Base-by-base conservation (phyloP, 2,113 vertebrate species). In the Oostethus manadensis region DNA sequence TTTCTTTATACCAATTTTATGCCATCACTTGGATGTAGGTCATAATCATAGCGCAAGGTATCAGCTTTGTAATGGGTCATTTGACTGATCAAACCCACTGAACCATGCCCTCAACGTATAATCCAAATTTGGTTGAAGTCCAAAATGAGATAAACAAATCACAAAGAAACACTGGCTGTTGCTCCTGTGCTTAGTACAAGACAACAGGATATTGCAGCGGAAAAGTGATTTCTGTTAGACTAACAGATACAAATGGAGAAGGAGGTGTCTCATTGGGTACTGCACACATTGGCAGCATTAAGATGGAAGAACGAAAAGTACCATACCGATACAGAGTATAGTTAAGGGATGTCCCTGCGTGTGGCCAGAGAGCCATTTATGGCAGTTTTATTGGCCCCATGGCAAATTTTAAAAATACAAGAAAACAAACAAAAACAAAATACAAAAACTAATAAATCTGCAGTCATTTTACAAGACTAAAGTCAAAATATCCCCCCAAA, bases 21-120 rank as follows among this genome's bases (percentile, higher is more conserved):
- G 55, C 71, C 78, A 80, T 77, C 80, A 79, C 72, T 55, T 56
- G 35, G 50, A 69, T 44, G 63, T 78, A 66, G 81, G 79, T 78
- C 79, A 76, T 48, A 47, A 71, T 72, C 57, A 46, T 15, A 44
- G 48, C 29, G 2, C 26, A 61, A 53, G 45, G 64, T 61, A 21
- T 69, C 54, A 21, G 38, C 44, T 50, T 58, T 17, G 73, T 74
- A 79, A 78, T 70, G 45, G 66, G 44, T 74, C 63, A 66, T 71
- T 76, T 73, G 64, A 73, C 35, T 16, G 44, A 54, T 59, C 70
- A 55, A 35, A 53, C 38, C 64, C 26, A 21, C 26, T 60, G 63
- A 76, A 64, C 58, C 59, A 58, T 56, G 38, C 62, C 38, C 48
- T 22, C 60, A 51, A 67, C 26, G 49, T 62, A 51, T 40, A 40